phyloP scores from a whole-genome alignment of 2,888 invertebrate genomes.

The Aphodius granarius region DNA sequence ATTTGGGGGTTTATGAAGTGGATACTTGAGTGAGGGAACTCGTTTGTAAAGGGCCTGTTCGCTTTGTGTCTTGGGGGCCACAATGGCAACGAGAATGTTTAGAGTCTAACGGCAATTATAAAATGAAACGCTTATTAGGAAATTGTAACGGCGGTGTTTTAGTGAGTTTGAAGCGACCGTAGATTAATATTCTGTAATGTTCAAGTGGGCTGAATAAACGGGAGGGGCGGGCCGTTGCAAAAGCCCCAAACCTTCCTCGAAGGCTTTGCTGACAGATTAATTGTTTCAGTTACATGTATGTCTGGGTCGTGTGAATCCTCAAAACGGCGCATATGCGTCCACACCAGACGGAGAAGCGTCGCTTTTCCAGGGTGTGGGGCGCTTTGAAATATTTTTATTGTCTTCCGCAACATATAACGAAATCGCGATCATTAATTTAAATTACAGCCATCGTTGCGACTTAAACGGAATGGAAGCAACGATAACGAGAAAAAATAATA shows the following conservation, averaged over 20 bases:
- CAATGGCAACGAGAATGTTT: neutral
- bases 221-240: neutral
- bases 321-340: neutral
- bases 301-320: neutral
- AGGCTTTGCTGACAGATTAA: neutral
- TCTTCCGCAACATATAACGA: neutral
- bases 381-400: neutral
- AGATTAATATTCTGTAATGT: neutral
- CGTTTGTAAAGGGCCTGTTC: neutral
- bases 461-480: neutral
- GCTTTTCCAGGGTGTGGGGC: no score
- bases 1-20: neutral
- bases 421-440: neutral
- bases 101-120: neutral
- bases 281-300: neutral
- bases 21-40: neutral
- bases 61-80: neutral
- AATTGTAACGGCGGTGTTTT: neutral
- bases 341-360: neutral
- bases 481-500: neutral
- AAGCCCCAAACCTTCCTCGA: neutral
- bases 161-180: neutral
- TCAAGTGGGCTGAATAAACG: neutral
- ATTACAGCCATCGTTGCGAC: neutral
- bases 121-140: neutral